Base-by-base conservation (phyloP, 2,113 vertebrate species). In the Pomatostomus ruficeps region DNA sequence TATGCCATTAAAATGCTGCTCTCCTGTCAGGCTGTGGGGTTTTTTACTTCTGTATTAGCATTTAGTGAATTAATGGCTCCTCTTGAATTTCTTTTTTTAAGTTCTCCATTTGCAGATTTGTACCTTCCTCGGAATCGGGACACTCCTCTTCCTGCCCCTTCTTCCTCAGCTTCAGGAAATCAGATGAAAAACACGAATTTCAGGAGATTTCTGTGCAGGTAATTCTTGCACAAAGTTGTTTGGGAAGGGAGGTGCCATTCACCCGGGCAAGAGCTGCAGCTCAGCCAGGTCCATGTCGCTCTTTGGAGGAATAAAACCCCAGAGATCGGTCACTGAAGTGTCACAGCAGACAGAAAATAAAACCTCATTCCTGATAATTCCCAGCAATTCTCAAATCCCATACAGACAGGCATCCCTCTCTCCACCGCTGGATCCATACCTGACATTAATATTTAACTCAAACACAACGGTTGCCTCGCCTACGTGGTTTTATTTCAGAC, bases 271-370 rank as follows among this genome's bases (percentile, higher is more conserved):
- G 54, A 86, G 67, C 38, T 51, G 48, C 59, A 82, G 49, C 67
- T 75, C 71, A 73, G 33, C 46, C 48, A 11, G 1, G n/a, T 65
- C 63, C 71, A 61, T 1, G 0, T 15, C 2, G 0, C 28, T 25
- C 58, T 43, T 35, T 40, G 15, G 35, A 70, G 59, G 59, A 85
- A 14, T 43, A 38, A 68, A 66, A 68, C 10, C 52, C 40, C 1
- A 0, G 14, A 84, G 58, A 79, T 5, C 0, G 0, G 26, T 45
- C 2, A 0, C 54, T 49, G 70, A 26, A 48, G 17, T 55, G 22
- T 59, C 35, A 2, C 18, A 55, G 18, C 46, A 59, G 58, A 6
- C 1, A 26, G 62, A 70, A 91, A 77, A 76, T 33, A 46, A 76
- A 85, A 55, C 11, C 11, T 15, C 5, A 1, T 45, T 65, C 46